phyloP scores from a whole-genome alignment of 2,797 vertebrate species.

The Cyclura pinguis region DNA sequence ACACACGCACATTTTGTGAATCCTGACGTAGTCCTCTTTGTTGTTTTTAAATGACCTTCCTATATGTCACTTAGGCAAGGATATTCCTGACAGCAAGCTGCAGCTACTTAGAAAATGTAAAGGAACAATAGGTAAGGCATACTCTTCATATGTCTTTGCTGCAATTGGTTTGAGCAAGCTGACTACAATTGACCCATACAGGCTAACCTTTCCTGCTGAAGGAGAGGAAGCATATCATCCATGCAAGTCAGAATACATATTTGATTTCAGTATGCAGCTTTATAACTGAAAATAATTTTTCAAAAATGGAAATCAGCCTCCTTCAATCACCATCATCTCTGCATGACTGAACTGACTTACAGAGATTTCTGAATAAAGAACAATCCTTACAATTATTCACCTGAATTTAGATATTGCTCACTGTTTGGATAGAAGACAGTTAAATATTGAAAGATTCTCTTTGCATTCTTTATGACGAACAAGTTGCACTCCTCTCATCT shows the following conservation, averaged over 20 bases:
- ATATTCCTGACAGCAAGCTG: background rate
- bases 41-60: background rate
- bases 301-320: no score
- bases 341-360: background rate
- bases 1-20: background rate
- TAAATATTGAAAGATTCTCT: background rate
- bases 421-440: background rate
- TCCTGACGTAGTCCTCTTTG: background rate
- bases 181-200: background rate
- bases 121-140: background rate
- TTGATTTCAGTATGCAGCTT: background rate
- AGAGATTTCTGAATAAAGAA: background rate
- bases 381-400: no score
- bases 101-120: slow-evolving; percentile 1
- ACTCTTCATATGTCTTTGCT: background rate
- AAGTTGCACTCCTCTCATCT: background rate
- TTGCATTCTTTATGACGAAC: background rate
- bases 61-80: background rate
- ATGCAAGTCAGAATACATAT: background rate
- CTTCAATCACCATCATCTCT: background rate
- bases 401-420: background rate
- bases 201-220: background rate
- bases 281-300: no score
- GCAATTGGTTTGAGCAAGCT: background rate
- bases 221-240: background rate